phyloP scores from a whole-genome alignment of 2,888 invertebrate species.

The Bugulina stolonifera region DNA sequence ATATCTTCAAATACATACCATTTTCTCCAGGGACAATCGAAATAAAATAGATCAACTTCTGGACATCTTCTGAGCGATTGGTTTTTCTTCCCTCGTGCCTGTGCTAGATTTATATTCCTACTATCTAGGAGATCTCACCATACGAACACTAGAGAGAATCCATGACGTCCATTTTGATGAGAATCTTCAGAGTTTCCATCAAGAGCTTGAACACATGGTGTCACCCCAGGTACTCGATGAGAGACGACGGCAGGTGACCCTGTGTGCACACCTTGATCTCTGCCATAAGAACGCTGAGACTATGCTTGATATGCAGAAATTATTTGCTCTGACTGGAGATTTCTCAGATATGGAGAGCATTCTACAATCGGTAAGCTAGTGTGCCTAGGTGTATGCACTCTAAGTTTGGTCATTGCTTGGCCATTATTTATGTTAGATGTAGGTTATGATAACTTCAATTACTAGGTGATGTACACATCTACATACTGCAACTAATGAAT shows the following conservation, averaged over 20 bases:
- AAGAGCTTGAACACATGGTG: constrained; percentile 1
- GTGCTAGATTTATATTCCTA: too few species aligned
- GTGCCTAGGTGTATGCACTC: neutral
- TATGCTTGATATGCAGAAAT: constrained; percentile 31
- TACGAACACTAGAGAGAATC: neutral
- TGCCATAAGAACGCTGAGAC: constrained; percentile 32
- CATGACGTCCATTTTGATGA: neutral
- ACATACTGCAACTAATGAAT: too few species aligned
- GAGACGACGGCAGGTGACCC: constrained; percentile 32
- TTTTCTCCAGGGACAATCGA: too few species aligned
- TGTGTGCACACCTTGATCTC: constrained; percentile 30
- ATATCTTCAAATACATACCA: too few species aligned
- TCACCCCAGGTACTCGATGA: neutral
- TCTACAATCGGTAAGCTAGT: neutral
- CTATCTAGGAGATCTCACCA: neutral
- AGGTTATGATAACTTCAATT: too few species aligned
- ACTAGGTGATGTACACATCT: too few species aligned
- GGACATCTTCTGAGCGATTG: neutral
- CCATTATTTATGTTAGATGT: too few species aligned
- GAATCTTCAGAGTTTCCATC: neutral
- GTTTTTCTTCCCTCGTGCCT: too few species aligned
- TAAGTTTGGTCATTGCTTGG: too few species aligned
- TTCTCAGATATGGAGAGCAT: constrained; percentile 29
- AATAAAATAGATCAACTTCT: neutral
- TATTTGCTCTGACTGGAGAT: constrained; percentile 31